phyloP scores from a whole-genome alignment of 1,140 invertebrate species.

The Aphelinus certus region DNA sequence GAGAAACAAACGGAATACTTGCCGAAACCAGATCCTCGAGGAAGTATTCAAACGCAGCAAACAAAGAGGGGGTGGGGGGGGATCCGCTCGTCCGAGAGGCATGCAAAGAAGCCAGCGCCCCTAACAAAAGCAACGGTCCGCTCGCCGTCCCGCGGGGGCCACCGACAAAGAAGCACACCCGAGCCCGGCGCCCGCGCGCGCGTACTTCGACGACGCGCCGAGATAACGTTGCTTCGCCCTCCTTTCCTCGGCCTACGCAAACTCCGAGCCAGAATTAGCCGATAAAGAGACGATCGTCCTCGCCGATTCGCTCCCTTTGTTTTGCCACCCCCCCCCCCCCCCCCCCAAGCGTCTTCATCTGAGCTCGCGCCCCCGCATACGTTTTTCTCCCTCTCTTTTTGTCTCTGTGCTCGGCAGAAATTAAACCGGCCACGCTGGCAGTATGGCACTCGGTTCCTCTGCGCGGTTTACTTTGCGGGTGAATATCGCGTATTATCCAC shows the following conservation, averaged over 20 bases:
- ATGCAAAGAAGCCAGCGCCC: too few relatives aligned
- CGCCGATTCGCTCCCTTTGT: constrained; percentile 21
- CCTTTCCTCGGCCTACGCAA: background rate
- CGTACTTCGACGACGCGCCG: background rate
- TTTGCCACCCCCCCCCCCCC: background rate
- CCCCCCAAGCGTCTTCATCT: background rate
- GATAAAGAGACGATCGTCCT: constrained; percentile 13
- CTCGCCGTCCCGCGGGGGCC: constrained; percentile 1
- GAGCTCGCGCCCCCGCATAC: too few relatives aligned
- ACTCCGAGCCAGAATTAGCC: constrained; percentile 12
- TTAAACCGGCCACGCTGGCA: too few relatives aligned
- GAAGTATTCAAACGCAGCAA: background rate
- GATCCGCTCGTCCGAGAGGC: too few relatives aligned
- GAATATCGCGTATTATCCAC: too few relatives aligned
- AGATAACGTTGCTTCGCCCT: background rate
- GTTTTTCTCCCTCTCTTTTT: too few relatives aligned
- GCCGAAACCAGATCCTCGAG: background rate
- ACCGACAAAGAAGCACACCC: background rate
- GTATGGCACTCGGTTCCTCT: too few relatives aligned
- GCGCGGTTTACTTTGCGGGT: too few relatives aligned
- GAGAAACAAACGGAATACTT: too few relatives aligned
- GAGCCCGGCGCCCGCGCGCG: background rate
- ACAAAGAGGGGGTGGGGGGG: background rate
- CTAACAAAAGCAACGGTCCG: constrained; percentile 9
- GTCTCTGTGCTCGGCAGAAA: too few relatives aligned